These are phyloP conservation scores for Trichomalopsis sarcophagae DNA, from an alignment of 1,140 invertebrate genomes.

Conservation along the genomic window DNA sequence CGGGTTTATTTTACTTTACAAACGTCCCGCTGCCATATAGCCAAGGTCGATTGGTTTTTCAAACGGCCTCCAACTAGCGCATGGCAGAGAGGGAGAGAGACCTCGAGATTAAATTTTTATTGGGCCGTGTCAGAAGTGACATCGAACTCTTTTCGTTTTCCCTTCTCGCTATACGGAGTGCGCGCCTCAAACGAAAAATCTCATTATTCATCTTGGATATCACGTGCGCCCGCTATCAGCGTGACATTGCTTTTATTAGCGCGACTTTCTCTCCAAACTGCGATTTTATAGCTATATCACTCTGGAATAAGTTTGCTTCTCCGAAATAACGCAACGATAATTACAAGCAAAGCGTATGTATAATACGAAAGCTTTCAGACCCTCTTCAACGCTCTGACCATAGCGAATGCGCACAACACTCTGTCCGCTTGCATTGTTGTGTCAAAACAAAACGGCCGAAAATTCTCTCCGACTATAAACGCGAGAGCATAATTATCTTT, in stretches of 20 bases:
- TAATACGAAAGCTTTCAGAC: too few species aligned
- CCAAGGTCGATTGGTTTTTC: conserved; percentile 28
- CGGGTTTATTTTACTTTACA: conserved; percentile 36
- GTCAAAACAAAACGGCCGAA: too few species aligned
- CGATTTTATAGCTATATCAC: too few species aligned
- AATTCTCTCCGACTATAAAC: too few species aligned
- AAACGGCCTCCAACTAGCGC: not conserved
- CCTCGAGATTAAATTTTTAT: conserved; percentile 40
- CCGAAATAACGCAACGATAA: too few species aligned
- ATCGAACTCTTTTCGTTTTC: conserved; percentile 21
- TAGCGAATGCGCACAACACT: too few species aligned
- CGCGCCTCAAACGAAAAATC: conserved; percentile 27
- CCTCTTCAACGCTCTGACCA: too few species aligned
- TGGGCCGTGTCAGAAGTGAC: conserved; percentile 34
- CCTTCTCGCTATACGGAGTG: not conserved
- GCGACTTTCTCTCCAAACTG: too few species aligned
- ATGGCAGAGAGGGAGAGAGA: not conserved
- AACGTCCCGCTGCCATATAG: not conserved
- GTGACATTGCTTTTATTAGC: conserved; percentile 30
- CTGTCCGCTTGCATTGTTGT: too few species aligned
- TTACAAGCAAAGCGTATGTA: too few species aligned
- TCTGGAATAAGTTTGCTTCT: too few species aligned
- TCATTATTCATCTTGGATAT: conserved; percentile 41
- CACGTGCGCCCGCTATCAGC: not conserved
- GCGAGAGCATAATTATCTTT: too few species aligned